phyloP scores from a whole-genome alignment of 2,113 vertebrate genomes.

The Haemorhous mexicanus region DNA sequence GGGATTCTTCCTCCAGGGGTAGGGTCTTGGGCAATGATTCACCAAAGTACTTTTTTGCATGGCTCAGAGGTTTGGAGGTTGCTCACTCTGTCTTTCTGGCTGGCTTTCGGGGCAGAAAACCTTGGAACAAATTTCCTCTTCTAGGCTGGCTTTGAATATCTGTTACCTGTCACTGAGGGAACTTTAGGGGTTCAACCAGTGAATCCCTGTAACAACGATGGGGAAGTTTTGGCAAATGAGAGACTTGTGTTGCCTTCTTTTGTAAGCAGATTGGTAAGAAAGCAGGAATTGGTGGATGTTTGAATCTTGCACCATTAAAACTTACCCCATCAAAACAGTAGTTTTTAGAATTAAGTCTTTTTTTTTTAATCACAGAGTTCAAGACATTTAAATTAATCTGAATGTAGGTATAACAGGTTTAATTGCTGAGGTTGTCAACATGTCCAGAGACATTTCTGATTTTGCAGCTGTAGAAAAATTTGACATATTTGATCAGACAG shows the following conservation, averaged over 20 bases:
- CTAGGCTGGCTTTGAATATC: not conserved
- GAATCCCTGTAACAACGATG: not conserved
- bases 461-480: not conserved
- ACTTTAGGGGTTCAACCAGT: not conserved
- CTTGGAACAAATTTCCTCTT: rapidly evolving
- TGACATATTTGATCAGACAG: not conserved
- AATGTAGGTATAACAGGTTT: not conserved
- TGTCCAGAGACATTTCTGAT: not conserved
- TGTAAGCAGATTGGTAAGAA: not conserved
- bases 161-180: not conserved
- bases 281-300: not conserved
- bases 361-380: not conserved
- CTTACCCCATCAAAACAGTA: not conserved
- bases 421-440: not conserved
- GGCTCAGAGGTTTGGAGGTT: not conserved
- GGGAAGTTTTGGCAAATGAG: not conserved
- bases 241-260: not conserved
- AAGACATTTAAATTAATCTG: not conserved
- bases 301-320: not conserved
- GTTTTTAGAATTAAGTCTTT: not conserved
- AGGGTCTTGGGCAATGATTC: not conserved
- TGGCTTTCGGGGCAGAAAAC: not conserved
- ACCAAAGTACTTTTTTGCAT: not conserved
- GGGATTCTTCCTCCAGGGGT: not conserved
- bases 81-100: not conserved